Base-by-base conservation (phyloP, 2,113 vertebrate species). In the Cheilinus undulatus region DNA sequence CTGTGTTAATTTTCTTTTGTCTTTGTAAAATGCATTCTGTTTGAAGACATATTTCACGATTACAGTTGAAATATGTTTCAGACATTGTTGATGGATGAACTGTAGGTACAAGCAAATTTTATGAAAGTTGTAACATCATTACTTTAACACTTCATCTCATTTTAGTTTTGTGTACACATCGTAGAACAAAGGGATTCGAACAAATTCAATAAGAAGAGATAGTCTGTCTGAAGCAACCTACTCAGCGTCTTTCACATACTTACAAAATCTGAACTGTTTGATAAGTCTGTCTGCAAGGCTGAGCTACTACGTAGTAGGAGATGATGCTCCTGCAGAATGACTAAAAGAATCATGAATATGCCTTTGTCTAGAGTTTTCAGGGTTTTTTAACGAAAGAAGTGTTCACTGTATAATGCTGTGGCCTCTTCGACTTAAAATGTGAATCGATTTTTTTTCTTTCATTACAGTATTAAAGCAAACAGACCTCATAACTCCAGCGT, bases 141-240 rank as follows among this genome's bases (percentile, higher is more conserved):
- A 32, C 32, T 10, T 32, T 32, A 4, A 54, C 5, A 10, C 23
- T 14, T 12, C 12, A 14, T 51, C 5, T 42, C 14, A 3, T 19
- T 3, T 19, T 7, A 27, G 58, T 69, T 71, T 66, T 11, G 2
- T 73, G 51, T 56, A 36, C 54, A 64, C 61, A 52, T 69, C 69
- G 48, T 57, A 51, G 48, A 27, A n/a, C 34, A 76, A 67, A 13
- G 40, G 22, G 62, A 54, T 71, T 63, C 69, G 72, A 34, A 32
- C 54, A 51, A 78, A 85, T 81, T 62, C 52, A 85, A 79, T 20
- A 50, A 61, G 28, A 76, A 59, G 36, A 54, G 62, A 75, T 75
- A 65, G 56, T 74, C 17, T 36, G 36, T 72, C 48, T 56, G 46
- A 71, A 82, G 64, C 66, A 69, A 50, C 58, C 66, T 69, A 64